These are phyloP conservation scores for Drymonia ruficornis DNA, from an alignment of 2,888 invertebrate species.

Conservation along the genomic window DNA sequence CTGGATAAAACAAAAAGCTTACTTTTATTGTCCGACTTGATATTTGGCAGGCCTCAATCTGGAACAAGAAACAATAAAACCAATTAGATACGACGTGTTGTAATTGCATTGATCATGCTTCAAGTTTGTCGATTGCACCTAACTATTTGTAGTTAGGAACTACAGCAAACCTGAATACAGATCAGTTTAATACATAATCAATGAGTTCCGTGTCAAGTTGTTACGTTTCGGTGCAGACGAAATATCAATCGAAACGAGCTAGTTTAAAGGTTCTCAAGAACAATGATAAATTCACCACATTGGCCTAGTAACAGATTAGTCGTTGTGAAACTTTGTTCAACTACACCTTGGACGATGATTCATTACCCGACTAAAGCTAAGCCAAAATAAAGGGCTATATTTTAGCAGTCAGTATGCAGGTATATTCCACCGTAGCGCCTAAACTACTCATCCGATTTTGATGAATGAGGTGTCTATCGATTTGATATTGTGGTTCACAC, in stretches of 20 bases:
- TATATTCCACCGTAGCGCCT: too few relatives aligned
- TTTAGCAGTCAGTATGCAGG: too few relatives aligned
- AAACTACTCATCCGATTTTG: too few relatives aligned
- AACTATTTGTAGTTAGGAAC: not conserved
- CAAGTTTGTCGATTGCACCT: too few relatives aligned
- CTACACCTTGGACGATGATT: not conserved
- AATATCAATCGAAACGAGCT: not conserved
- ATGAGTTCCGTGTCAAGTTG: not conserved
- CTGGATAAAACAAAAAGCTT: slow-evolving; percentile 31
- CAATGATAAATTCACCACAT: not conserved
- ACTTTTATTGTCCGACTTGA: slow-evolving; percentile 47
- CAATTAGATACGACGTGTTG: slow-evolving; percentile 13
- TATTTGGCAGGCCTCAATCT: slow-evolving; percentile 44
- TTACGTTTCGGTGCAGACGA: not conserved
- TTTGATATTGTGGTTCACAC: too few relatives aligned
- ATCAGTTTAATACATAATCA: not conserved
- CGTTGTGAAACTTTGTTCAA: not conserved
- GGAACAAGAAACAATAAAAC: slow-evolving; percentile 36
- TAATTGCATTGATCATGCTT: too few relatives aligned
- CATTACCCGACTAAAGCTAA: too few relatives aligned
- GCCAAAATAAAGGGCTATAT: too few relatives aligned
- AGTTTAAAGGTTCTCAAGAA: not conserved
- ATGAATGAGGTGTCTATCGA: too few relatives aligned
- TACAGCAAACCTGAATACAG: not conserved
- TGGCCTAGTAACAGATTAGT: not conserved